A percentile compares a stretch with the other conserved stretches of the same genome.
Conservation (phyloP, 2,888 invertebrate species). For the Strigamia transsilvanica region DNA sequence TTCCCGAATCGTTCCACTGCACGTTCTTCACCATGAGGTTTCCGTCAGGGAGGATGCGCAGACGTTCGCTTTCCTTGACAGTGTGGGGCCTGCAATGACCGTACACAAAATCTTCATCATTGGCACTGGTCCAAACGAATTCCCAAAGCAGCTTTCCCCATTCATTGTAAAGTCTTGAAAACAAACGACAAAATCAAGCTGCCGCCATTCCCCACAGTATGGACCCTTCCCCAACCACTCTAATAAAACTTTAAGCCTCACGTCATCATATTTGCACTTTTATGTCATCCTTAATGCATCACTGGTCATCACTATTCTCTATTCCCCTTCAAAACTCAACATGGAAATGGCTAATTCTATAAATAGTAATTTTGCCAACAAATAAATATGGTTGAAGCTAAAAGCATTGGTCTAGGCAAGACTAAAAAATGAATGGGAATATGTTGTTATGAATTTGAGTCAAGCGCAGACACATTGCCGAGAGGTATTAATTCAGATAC, state of each 20-base stretch:
- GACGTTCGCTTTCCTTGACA: slow-evolving; percentile 71
- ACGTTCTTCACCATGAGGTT: slow-evolving; percentile 90
- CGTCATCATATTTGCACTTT: background rate
- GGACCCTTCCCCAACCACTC: background rate
- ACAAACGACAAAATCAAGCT: slow-evolving; percentile 47
- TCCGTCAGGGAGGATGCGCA: slow-evolving; percentile 88
- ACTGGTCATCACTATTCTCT: background rate
- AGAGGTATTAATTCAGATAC: too few relatives aligned
- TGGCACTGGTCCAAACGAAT: slow-evolving; percentile 25
- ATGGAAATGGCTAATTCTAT: too few relatives aligned
- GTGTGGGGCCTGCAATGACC: slow-evolving; percentile 38
- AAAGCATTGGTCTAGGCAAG: too few relatives aligned
- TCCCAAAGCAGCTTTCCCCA: slow-evolving; percentile 36
- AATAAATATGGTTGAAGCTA: too few relatives aligned
- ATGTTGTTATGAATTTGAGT: too few relatives aligned
- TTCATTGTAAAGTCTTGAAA: slow-evolving; percentile 33
- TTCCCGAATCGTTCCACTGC: slow-evolving; percentile 88
- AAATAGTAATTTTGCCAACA: too few relatives aligned
- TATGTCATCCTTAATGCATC: background rate
- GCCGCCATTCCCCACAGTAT: background rate
- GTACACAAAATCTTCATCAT: slow-evolving; percentile 19
- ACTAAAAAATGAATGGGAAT: too few relatives aligned
- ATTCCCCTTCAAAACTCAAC: too few relatives aligned
- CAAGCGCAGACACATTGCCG: too few relatives aligned
- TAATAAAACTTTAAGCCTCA: background rate